Conservation (phyloP, 1,140 invertebrate genomes). For the Drosophila repleta region DNA sequence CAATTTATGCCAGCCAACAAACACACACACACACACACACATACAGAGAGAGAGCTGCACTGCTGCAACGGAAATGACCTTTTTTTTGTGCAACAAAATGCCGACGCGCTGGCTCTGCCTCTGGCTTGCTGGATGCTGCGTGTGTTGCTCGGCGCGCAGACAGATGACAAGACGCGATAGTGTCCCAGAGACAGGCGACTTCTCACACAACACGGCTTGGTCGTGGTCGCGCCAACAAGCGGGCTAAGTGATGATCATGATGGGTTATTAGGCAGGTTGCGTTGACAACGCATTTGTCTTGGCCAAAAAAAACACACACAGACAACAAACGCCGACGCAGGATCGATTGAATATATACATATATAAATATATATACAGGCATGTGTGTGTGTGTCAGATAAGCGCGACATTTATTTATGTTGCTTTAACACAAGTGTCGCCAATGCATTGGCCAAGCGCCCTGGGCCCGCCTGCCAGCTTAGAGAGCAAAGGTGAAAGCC, state of each 20-base stretch:
- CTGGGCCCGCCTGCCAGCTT: constrained; percentile 14
- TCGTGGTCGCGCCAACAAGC: constrained; percentile 8
- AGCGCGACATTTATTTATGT: constrained; percentile 81
- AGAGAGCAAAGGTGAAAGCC: constrained; percentile 40
- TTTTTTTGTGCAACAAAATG: constrained; percentile 76
- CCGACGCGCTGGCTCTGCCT: constrained; percentile 40
- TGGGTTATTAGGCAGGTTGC: constrained; percentile 82
- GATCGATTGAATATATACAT: constrained; percentile 34
- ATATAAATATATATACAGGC: background rate
- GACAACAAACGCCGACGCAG: constrained; percentile 62
- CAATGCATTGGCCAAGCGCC: constrained; percentile 47
- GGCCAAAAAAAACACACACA: constrained; percentile 29
- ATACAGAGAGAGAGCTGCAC: background rate
- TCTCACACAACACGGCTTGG: background rate
- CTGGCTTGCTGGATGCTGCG: constrained; percentile 22
- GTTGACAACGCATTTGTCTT: constrained; percentile 83
- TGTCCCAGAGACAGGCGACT: constrained; percentile 42
- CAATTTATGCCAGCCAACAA: constrained; percentile 71
- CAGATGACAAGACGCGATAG: constrained; percentile 79
- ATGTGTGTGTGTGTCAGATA: constrained; percentile 48
- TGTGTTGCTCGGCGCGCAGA: constrained; percentile 67
- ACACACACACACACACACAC: constrained; percentile 27
- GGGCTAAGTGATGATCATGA: constrained; percentile 80
- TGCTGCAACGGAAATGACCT: constrained; percentile 76
- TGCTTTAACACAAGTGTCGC: constrained; percentile 76